phyloP scores from a whole-genome alignment of 2,113 vertebrate genomes.

The Cettia cetti region DNA sequence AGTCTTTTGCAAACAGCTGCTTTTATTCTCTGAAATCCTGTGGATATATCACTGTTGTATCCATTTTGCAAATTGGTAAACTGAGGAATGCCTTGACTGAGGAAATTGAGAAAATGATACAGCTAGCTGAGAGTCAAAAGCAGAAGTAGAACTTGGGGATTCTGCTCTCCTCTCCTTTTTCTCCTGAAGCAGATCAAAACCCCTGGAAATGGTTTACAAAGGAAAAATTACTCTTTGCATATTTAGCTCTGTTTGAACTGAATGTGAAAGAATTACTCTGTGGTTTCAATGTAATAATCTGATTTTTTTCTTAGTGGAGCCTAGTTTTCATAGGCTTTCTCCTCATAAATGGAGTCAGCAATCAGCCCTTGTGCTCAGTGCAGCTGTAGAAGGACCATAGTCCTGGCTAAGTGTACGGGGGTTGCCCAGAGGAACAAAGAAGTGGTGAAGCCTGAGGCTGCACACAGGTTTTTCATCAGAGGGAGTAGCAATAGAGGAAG shows the following conservation, averaged over 20 bases:
- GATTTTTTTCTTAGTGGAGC: not conserved
- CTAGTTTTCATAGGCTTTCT: not conserved
- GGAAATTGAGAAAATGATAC: not conserved
- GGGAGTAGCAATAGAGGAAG: not conserved
- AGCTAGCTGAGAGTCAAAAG: not conserved
- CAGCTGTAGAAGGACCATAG: not conserved
- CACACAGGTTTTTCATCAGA: not conserved
- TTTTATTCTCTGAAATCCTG: not conserved
- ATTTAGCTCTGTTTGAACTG: not conserved
- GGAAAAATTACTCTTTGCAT: not conserved
- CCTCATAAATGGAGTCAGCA: not conserved
- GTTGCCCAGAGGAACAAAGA: not conserved
- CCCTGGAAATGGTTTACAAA: not conserved
- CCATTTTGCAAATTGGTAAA: slow-evolving; percentile 12
- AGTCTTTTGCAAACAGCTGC: not conserved
- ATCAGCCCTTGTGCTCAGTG: not conserved
- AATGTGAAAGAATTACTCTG: not conserved
- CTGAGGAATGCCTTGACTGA: not conserved
- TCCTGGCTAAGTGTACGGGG: not conserved
- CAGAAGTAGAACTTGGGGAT: not conserved
- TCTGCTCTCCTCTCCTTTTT: not conserved
- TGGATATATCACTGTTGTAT: not conserved
- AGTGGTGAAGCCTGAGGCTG: not conserved
- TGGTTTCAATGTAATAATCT: not conserved
- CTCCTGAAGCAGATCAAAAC: not conserved